These are phyloP conservation scores for Drosophila rufa DNA, from an alignment of 1,140 invertebrate species.

Conservation along the genomic window DNA sequence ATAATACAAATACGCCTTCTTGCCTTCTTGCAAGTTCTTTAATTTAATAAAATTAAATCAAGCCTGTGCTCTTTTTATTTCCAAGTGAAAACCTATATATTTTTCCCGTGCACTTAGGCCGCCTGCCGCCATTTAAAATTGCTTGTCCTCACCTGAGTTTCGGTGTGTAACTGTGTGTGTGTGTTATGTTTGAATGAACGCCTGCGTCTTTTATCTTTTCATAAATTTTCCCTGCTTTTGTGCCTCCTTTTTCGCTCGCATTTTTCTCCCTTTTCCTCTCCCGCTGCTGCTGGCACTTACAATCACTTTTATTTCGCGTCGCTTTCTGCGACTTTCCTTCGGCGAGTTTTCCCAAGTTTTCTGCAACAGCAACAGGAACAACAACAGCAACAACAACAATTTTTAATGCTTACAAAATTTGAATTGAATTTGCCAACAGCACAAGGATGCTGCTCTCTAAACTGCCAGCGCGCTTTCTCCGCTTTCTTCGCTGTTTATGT, in stretches of 20 bases:
- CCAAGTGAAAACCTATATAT: background rate
- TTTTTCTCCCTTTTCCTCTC: background rate
- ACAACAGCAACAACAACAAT: conserved; percentile 23
- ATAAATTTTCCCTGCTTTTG: conserved; percentile 78
- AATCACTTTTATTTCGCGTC: conserved; percentile 78
- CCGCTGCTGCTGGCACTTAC: conserved; percentile 61
- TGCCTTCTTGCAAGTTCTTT: too few species aligned
- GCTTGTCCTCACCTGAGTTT: conserved; percentile 73
- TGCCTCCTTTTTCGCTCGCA: conserved; percentile 38
- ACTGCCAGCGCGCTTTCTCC: conserved; percentile 47
- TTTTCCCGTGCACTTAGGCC: conserved; percentile 32
- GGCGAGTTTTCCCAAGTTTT: conserved; percentile 75
- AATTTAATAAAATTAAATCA: background rate
- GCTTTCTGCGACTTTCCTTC: conserved; percentile 48
- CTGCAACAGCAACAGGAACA: conserved; percentile 38
- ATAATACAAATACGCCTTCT: too few species aligned
- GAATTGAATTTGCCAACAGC: conserved; percentile 80
- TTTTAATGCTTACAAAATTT: conserved; percentile 83
- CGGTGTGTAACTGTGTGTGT: conserved; percentile 32
- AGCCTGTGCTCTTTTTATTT: background rate
- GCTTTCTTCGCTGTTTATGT: conserved; percentile 41
- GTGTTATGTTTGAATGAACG: conserved; percentile 81
- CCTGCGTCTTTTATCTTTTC: conserved; percentile 82
- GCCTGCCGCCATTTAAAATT: conserved; percentile 79
- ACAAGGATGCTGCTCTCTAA: conserved; percentile 62